phyloP scores from a whole-genome alignment of 2,113 vertebrate species.

The Misgurnus mizolepis region DNA sequence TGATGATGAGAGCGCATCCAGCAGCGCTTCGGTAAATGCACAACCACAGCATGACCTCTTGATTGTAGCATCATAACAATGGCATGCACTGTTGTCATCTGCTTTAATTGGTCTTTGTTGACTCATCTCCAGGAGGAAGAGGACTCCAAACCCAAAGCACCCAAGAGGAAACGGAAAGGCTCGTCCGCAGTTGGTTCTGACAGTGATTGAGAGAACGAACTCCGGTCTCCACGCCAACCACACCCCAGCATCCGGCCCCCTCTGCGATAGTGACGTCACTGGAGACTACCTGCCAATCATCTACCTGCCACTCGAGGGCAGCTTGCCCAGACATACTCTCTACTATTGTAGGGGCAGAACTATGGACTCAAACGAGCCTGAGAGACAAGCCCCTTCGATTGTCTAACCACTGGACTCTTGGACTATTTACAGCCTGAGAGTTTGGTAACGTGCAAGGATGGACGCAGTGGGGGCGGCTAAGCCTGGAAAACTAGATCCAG shows the following conservation, averaged over 20 bases:
- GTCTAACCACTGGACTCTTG: constrained; percentile 44
- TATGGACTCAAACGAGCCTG: constrained; percentile 47
- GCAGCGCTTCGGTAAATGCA: constrained; percentile 83
- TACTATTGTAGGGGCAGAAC: constrained; percentile 41
- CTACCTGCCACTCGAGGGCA: constrained; percentile 55
- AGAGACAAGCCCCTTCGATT: constrained; percentile 36
- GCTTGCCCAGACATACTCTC: constrained; percentile 48
- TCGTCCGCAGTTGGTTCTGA: constrained; percentile 90
- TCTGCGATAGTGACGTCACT: constrained; percentile 54
- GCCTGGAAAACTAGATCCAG: constrained; percentile 27
- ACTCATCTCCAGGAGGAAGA: constrained; percentile 83
- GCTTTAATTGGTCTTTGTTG: neutral
- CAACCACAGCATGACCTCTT: constrained; percentile 1
- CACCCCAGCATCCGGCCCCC: constrained; percentile 40
- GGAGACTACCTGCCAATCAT: constrained; percentile 53
- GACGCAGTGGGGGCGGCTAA: constrained; percentile 24
- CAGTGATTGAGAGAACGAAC: constrained; percentile 83
- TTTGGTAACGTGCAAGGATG: constrained; percentile 29
- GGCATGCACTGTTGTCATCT: neutral
- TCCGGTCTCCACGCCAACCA: constrained; percentile 36
- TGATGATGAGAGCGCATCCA: constrained; percentile 89
- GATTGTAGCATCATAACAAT: neutral
- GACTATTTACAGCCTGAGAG: constrained; percentile 44
- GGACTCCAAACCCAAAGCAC: constrained; percentile 90
- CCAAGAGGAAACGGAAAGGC: constrained; percentile 91